A percentile compares a stretch with the other conserved stretches of the same genome.
phyloP scores from a whole-genome alignment of 2,888 invertebrate species.

The Yponomeuta plumbellus region DNA sequence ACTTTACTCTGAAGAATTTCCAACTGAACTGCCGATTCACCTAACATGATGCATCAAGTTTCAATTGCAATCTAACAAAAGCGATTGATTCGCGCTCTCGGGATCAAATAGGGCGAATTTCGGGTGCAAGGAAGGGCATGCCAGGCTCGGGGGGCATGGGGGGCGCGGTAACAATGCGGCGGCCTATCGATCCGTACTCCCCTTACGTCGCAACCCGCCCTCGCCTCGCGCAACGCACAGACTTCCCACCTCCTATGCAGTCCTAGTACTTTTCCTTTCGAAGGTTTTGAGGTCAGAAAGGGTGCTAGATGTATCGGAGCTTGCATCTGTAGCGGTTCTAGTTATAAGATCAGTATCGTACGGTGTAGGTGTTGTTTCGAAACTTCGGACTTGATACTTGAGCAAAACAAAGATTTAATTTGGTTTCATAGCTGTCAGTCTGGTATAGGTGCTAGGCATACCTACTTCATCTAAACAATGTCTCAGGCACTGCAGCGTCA shows the following conservation, averaged over 20 bases:
- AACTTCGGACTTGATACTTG: not conserved
- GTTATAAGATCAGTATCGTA: not conserved
- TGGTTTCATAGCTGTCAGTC: no score
- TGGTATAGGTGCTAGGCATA: no score
- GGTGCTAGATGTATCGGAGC: not conserved
- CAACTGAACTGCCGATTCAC: not conserved
- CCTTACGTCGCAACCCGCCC: constrained; percentile 40
- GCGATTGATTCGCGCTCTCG: constrained; percentile 66
- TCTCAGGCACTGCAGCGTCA: no score
- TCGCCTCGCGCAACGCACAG: constrained; percentile 43
- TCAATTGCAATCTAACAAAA: constrained; percentile 56
- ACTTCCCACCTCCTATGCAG: constrained; percentile 49
- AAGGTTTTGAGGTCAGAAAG: constrained; percentile 26
- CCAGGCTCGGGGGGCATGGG: constrained; percentile 37
- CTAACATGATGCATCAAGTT: constrained; percentile 47
- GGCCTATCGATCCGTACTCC: constrained; percentile 66
- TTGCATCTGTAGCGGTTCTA: not conserved
- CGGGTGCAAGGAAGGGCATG: constrained; percentile 50
- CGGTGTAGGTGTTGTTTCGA: not conserved
- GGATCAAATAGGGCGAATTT: constrained; percentile 72
- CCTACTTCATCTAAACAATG: no score
- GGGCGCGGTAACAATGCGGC: constrained; percentile 69
- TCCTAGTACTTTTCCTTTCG: constrained; percentile 67
- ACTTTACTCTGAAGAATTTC: not conserved
- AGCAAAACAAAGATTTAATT: not conserved